Base-by-base conservation (phyloP, 2,888 invertebrate genomes). In the Eremobia ochroleuca region DNA sequence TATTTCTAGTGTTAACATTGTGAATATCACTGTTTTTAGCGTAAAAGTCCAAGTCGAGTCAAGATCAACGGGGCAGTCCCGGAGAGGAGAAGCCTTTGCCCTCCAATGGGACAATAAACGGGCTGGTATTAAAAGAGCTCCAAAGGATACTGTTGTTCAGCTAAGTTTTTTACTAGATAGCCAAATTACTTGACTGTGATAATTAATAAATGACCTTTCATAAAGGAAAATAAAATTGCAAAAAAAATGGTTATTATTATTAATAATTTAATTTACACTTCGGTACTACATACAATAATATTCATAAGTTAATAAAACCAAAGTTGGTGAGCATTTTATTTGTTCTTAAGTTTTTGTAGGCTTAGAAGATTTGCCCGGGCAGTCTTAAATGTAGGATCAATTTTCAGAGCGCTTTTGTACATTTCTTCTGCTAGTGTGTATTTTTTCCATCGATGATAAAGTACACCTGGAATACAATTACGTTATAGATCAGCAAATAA, bases 371-470 rank as follows among this genome's bases (percentile, higher is more conserved):
- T 98, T 83, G 97, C 97, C 80, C 96, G 97, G 2, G 98, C 98
- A 88, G 98, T 98, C 87, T 96, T 97, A 82, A 98, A 97, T 66
- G 95, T 94, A 0, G 98, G 98, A 92, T 99, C 98, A 4, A 99
- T 93, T 88, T 97, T 95, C 72, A 99, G 95, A 25, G 99, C 98
- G 90, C 97, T 97, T 87, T 96, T 96, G 92, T 99, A 99, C 96
- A 98, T 97, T 83, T 97, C 93, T 91, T 98, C 97, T 0, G 99
- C 99, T 88, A 97, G 95, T 11, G 97, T 97, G 78, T 97, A 97
- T 94, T 98, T 98, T 83, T 98, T 98, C 99, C 99, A 99, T 37
- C 99, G 98, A 95, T 99, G 99, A 94, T 99, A 99, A n/a, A 99
- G 96, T 34, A 99, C 99, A 77, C 98, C 98, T 98, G 93, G 70